phyloP scores from a whole-genome alignment of 2,113 vertebrate genomes.

The Xiphophorus couchianus region DNA sequence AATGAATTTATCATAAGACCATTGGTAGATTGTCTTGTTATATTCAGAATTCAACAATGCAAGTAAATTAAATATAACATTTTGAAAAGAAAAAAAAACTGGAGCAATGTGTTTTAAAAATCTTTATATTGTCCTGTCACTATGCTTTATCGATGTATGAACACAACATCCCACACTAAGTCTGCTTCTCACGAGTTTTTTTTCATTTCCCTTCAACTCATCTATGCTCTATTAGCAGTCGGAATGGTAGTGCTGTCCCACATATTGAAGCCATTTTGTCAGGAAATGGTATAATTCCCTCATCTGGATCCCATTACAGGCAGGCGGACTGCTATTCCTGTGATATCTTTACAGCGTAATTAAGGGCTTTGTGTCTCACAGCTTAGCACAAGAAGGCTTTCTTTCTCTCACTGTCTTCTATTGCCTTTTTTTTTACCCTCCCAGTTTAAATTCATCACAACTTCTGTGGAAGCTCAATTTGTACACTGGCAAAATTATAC shows the following conservation, averaged over 20 bases:
- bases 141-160: background rate
- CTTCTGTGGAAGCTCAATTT: slow-evolving; percentile 14
- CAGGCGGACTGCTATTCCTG: slow-evolving; percentile 65
- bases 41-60: slow-evolving; percentile 1
- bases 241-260: slow-evolving; percentile 67
- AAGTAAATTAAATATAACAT: background rate
- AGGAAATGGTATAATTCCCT: slow-evolving; percentile 77
- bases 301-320: slow-evolving; percentile 79
- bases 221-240: slow-evolving; percentile 60
- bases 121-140: background rate
- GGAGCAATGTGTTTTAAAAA: background rate
- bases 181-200: slow-evolving; percentile 20
- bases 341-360: slow-evolving; percentile 73
- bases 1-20: too few species aligned
- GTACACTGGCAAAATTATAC: background rate
- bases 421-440: slow-evolving; percentile 1
- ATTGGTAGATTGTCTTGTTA: background rate
- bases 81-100: background rate
- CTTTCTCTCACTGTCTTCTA: slow-evolving; percentile 38
- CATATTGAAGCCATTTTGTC: slow-evolving; percentile 78
- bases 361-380: slow-evolving; percentile 74
- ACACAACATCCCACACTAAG: background rate
- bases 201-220: slow-evolving; percentile 30
- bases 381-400: slow-evolving; percentile 49
- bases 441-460: slow-evolving; percentile 17